phyloP scores from a whole-genome alignment of 2,113 vertebrate genomes.

The Vimba vimba region DNA sequence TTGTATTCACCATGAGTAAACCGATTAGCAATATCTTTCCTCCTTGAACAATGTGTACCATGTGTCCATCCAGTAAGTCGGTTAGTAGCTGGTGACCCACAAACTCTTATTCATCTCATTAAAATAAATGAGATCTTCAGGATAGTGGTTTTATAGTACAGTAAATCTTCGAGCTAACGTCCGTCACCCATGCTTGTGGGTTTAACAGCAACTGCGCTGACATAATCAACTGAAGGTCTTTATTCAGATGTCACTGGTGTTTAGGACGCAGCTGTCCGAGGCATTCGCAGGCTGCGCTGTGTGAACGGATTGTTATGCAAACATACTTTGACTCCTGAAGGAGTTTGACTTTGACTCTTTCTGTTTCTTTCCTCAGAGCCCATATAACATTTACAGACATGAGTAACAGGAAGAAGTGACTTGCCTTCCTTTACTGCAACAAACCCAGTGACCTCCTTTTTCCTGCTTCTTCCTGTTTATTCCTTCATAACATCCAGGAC shows the following conservation, averaged over 20 bases:
- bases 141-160: background rate
- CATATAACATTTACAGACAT: slow-evolving; percentile 55
- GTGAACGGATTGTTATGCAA: slow-evolving; percentile 65
- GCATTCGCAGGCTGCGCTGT: slow-evolving; percentile 47
- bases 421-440: slow-evolving; percentile 18
- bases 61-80: slow-evolving; percentile 3
- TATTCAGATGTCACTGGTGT: slow-evolving; percentile 22
- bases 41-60: background rate
- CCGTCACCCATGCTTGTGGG: slow-evolving; percentile 21
- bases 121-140: slow-evolving; percentile 39
- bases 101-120: slow-evolving; percentile 38
- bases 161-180: slow-evolving; percentile 25
- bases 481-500: slow-evolving; percentile 27
- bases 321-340: slow-evolving; percentile 51
- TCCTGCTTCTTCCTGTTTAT: slow-evolving; percentile 52
- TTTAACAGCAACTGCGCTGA: slow-evolving; percentile 34
- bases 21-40: slow-evolving; percentile 18
- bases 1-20: slow-evolving; percentile 21
- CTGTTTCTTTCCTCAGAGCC: background rate
- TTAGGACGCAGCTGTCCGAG: slow-evolving; percentile 26
- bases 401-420: slow-evolving; percentile 63
- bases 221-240: slow-evolving; percentile 46
- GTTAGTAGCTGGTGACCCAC: slow-evolving; percentile 20
- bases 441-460: slow-evolving; percentile 41
- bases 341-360: slow-evolving; percentile 18